A percentile compares a stretch with the other conserved stretches of the same genome.
These are phyloP conservation scores for Pomatostomus ruficeps DNA, from an alignment of 2,113 vertebrate species.

Conservation along the genomic window DNA sequence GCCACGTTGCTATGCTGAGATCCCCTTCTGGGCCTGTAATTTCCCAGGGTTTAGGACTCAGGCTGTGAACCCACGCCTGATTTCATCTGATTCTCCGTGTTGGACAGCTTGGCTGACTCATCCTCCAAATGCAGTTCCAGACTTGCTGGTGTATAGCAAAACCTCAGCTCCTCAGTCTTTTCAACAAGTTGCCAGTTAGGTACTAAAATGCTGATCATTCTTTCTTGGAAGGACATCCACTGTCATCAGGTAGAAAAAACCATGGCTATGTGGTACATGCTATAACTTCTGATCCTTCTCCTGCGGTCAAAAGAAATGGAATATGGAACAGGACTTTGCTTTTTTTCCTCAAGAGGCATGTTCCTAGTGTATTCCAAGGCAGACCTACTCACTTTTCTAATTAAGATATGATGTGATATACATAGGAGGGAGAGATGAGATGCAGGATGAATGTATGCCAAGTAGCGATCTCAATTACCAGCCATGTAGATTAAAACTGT, in stretches of 20 bases:
- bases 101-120: not conserved
- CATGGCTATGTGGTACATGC: not conserved
- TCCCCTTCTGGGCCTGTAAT: not conserved
- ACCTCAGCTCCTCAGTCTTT: constrained; percentile 1
- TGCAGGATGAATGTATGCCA: constrained; percentile 36
- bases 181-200: not conserved
- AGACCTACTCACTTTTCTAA: constrained; percentile 44
- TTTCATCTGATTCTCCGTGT: not conserved
- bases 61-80: not conserved
- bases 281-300: not conserved
- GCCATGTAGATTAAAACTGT: not conserved
- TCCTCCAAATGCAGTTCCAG: not conserved
- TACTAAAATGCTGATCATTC: constrained; percentile 3
- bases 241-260: not conserved
- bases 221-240: not conserved
- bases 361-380: not conserved
- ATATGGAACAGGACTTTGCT: not conserved
- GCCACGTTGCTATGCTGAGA: not conserved
- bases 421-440: constrained; percentile 21
- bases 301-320: not conserved
- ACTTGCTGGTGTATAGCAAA: not conserved
- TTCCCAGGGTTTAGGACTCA: not conserved
- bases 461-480: constrained; percentile 11
- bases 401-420: constrained; percentile 33
- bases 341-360: not conserved